Percentiles rank a stretch among this genome's conserved stretches.
These are phyloP conservation scores for Octodonta nipae DNA, from an alignment of 2,888 invertebrate species.

Conservation along the genomic window DNA sequence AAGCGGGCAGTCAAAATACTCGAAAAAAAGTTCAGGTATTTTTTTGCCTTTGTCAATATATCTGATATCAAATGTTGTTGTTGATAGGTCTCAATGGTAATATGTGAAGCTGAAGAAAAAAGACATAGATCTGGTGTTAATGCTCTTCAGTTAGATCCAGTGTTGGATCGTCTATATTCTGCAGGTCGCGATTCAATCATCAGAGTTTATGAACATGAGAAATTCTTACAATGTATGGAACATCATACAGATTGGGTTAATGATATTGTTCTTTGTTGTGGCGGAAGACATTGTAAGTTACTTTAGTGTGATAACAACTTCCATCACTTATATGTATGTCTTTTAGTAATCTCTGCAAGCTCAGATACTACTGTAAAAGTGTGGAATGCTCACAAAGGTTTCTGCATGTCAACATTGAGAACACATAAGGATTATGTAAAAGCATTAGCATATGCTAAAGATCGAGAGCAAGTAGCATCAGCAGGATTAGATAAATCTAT, in stretches of 20 bases:
- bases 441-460: constrained; percentile 92
- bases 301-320: not conserved
- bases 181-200: constrained; percentile 96
- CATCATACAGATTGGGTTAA: constrained; percentile 99
- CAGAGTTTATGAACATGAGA: constrained; percentile 77
- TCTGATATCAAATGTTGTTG: not conserved
- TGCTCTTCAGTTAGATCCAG: constrained; percentile 84
- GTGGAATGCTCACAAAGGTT: constrained; percentile 98
- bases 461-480: constrained; percentile 89
- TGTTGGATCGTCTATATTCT: constrained; percentile 78
- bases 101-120: constrained; percentile 89
- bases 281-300: constrained; percentile 76
- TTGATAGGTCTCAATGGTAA: constrained; percentile 85
- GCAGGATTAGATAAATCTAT: constrained; percentile 94
- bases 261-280: constrained; percentile 94
- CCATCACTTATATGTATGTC: not conserved
- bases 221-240: constrained; percentile 92
- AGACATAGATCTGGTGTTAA: constrained; percentile 92
- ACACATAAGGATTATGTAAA: constrained; percentile 99
- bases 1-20: constrained; percentile 31
- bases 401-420: constrained; percentile 95
- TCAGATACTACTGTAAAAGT: constrained; percentile 99
- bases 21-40: constrained; percentile 35
- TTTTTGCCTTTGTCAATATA: constrained; percentile 1
- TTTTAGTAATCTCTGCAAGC: constrained; percentile 90